Evolutionary conservation across 2,888 invertebrate genomes (phyloP).

Genomic region (Malachius bipustulatus): DNA sequence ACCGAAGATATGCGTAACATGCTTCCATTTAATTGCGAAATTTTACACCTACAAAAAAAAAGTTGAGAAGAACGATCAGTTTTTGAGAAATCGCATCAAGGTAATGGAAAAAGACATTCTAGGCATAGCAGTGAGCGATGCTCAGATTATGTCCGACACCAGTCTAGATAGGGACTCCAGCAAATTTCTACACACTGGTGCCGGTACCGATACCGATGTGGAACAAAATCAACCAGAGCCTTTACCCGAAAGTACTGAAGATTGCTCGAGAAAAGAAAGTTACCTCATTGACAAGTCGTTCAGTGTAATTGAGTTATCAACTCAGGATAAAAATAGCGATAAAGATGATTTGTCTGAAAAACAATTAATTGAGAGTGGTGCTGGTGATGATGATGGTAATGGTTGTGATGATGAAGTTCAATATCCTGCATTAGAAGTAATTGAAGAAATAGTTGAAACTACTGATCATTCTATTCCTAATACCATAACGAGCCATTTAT

Average conservation of each 20-base stretch:
- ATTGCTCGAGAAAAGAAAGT: conserved; percentile 7
- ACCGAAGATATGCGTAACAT: conserved; percentile 33
- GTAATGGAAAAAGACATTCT: conserved; percentile 24
- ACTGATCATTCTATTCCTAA: no score
- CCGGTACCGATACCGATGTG: conserved; percentile 18
- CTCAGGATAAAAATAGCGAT: conserved; percentile 11
- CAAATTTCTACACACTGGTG: conserved; percentile 10
- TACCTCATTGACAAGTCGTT: not conserved
- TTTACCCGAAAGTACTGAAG: conserved; percentile 1
- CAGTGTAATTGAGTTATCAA: not conserved
- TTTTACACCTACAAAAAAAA: conserved; percentile 35
- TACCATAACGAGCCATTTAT: not conserved
- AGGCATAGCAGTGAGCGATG: conserved; percentile 27
- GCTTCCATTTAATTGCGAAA: conserved; percentile 34
- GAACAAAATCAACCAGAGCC: conserved; percentile 16
- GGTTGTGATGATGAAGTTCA: not conserved
- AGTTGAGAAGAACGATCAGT: conserved; percentile 31
- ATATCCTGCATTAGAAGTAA: conserved; percentile 13
- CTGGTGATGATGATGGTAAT: conserved; percentile 6
- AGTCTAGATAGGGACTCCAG: conserved; percentile 8
- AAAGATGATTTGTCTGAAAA: conserved; percentile 9
- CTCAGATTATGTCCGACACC: conserved; percentile 21
- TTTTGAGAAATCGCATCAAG: conserved; percentile 25
- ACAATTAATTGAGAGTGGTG: conserved; percentile 11
- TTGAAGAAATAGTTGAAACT: no score